Evolutionary conservation across 2,888 invertebrate genomes (phyloP), one percentile per base, ranked within the genome.

Genomic region (Coelinius sp.): DNA sequence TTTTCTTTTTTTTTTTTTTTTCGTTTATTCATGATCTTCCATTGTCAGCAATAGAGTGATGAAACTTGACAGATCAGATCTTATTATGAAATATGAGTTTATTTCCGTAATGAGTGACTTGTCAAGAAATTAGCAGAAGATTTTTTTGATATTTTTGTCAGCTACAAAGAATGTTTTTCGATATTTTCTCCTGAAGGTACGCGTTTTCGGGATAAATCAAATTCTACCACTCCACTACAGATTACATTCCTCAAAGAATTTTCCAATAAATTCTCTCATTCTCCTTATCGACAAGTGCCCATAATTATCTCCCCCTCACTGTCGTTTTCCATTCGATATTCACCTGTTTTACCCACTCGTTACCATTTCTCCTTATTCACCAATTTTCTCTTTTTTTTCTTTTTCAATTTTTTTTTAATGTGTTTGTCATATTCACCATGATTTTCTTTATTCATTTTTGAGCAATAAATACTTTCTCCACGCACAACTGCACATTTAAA

Each of bases 391-490:
- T 68, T 38, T 17, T 46, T 41, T 71, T 65, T 22, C 63, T 59
- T 73, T 64, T 53, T 31, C 64, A 67, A 70, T 65, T 71, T 31
- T 67, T 72, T 73, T 20, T 25, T n/a, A 64, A 64, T 65, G 44
- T 74, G n/a, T 38, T 20, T 52, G 38, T 41, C n/a, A 8, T 59
- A 14, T 68, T 49, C 41, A 41, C 49, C 71, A 59, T 25, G 70
- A 14, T 22, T 71, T 49, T 59, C 46, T 35, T 46, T 46, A 31
- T 68, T 76, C 77, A 78, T 78, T 85, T 84, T 87, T 84, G 84
- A 87, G 85, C 86, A 86, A 86, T 87, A 87, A 86, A 87, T 87
- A 87, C 86, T 87, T 86, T 86, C 86, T 86, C 84, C 85, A 85
- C 85, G 83, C 83, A 85, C 83, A 82, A 86, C 85, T 86, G 84